A percentile compares a stretch with the other conserved stretches of the same genome.
Conservation (phyloP, 2,888 invertebrate species). For the Xestia xanthographa region DNA sequence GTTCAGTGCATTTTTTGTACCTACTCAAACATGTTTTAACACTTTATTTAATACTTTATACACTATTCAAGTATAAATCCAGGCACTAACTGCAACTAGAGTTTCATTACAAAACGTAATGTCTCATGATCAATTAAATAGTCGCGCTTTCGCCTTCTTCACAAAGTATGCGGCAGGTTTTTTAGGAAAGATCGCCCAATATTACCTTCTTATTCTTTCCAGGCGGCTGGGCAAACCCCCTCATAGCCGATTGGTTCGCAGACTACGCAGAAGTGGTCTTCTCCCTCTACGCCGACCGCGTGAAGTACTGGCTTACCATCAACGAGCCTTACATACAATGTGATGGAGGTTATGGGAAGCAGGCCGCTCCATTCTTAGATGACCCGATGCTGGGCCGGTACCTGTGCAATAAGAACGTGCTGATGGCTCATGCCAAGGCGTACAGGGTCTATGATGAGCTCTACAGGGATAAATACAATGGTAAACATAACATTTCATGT, state of each 20-base stretch:
- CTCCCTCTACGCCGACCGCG: slow-evolving; percentile 90
- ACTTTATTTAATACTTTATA: no score
- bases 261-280: slow-evolving; percentile 90
- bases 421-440: slow-evolving; percentile 92
- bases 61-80: neutral
- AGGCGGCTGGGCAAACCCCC: slow-evolving; percentile 92
- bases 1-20: no score
- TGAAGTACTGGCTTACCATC: slow-evolving; percentile 92
- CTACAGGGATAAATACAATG: slow-evolving; percentile 86
- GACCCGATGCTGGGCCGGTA: slow-evolving; percentile 47
- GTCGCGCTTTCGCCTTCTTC: neutral
- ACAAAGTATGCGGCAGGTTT: neutral
- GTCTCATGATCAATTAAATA: no score
- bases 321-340: slow-evolving; percentile 90
- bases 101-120: no score
- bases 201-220: slow-evolving; percentile 6
- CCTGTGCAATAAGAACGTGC: slow-evolving; percentile 87
- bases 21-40: no score
- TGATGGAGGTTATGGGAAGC: slow-evolving; percentile 41
- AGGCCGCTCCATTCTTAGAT: slow-evolving; percentile 49
- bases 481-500: slow-evolving; percentile 65
- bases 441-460: slow-evolving; percentile 89
- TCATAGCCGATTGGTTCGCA: slow-evolving; percentile 89
- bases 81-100: neutral
- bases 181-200: neutral